Evolutionary conservation across 2,888 invertebrate genomes (phyloP), one percentile per base, ranked within the genome.

Genomic region (Heterodera filipjevi): DNA sequence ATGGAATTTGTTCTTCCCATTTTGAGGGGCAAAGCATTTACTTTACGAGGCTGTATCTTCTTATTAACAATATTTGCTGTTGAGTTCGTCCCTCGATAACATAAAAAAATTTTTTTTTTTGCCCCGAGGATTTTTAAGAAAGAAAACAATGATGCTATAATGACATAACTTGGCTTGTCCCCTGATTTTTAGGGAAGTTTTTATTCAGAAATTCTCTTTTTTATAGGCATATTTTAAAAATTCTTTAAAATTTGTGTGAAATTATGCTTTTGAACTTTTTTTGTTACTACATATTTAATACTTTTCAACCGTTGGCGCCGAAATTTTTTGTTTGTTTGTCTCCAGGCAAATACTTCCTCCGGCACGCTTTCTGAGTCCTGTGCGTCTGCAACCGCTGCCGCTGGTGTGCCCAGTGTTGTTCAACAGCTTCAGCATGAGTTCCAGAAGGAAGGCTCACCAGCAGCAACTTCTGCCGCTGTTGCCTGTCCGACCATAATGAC

Each of bases 401-500:
- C 78, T 5, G 77, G 10, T 16, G 53, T 66, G 33, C 66, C 80
- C 49, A 78, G 46, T 59, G 76, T 79, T 77, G 76, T 79, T 76
- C 85, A 80, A 49, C 81, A 84, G 70, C 79, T 88, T 35, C 87
- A 87, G 77, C 82, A 81, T 68, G 88, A 88, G 75, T 88, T 88
- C 80, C 86, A 87, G 77, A 82, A 78, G n/a, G 78, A 77, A 30
- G 66, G 75, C 30, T 77, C 78, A 30, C 77, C 78, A 39, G 16
- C 22, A 53, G 6, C 39, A 39, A 39, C 39, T 39, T 12, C n/a
- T n/a, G n/a, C n/a, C n/a, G n/a, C n/a, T n/a, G n/a, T n/a, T n/a
- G n/a, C n/a, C n/a, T n/a, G n/a, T n/a, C n/a, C n/a, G n/a, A n/a
- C n/a, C n/a, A n/a, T n/a, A n/a, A n/a, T n/a, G n/a, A n/a, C n/a